phyloP scores from a whole-genome alignment of 2,113 vertebrate genomes.

The Ariopsis seemanni region DNA sequence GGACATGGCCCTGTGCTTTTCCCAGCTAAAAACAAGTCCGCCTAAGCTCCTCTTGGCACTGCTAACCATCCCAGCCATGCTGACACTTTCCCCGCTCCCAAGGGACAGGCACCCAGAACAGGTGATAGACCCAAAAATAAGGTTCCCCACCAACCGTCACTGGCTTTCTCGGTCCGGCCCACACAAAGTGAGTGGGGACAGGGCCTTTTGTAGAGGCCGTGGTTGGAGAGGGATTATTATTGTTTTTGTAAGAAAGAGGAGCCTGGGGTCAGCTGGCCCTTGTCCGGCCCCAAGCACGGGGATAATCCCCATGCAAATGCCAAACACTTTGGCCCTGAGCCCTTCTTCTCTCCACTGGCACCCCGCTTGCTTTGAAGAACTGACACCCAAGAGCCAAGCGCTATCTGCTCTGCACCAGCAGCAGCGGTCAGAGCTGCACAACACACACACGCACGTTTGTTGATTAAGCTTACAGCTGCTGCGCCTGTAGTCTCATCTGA shows the following conservation, averaged over 20 bases:
- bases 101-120: slow-evolving; percentile 75
- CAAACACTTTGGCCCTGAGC: slow-evolving; percentile 70
- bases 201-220: slow-evolving; percentile 74
- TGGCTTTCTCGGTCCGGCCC: slow-evolving; percentile 54
- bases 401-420: slow-evolving; percentile 42
- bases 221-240: slow-evolving; percentile 75
- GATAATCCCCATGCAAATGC: slow-evolving; percentile 77
- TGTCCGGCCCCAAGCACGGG: slow-evolving; percentile 61
- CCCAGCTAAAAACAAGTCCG: slow-evolving; percentile 80
- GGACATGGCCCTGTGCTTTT: slow-evolving; percentile 79
- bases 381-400: slow-evolving; percentile 72
- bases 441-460: slow-evolving; percentile 55
- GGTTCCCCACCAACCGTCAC: slow-evolving; percentile 55
- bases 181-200: slow-evolving; percentile 77
- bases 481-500: slow-evolving; percentile 14
- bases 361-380: slow-evolving; percentile 73
- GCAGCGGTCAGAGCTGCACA: slow-evolving; percentile 57
- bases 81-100: slow-evolving; percentile 75
- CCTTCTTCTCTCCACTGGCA: slow-evolving; percentile 55
- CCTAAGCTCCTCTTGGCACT: slow-evolving; percentile 78
- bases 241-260: slow-evolving; percentile 82
- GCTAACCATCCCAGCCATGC: slow-evolving; percentile 81
- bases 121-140: slow-evolving; percentile 80
- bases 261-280: slow-evolving; percentile 75
- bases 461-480: slow-evolving; percentile 21